These are phyloP conservation scores for Phyllostomus hastatus DNA, from an alignment of 2,113 vertebrate genomes.

Conservation along the genomic window DNA sequence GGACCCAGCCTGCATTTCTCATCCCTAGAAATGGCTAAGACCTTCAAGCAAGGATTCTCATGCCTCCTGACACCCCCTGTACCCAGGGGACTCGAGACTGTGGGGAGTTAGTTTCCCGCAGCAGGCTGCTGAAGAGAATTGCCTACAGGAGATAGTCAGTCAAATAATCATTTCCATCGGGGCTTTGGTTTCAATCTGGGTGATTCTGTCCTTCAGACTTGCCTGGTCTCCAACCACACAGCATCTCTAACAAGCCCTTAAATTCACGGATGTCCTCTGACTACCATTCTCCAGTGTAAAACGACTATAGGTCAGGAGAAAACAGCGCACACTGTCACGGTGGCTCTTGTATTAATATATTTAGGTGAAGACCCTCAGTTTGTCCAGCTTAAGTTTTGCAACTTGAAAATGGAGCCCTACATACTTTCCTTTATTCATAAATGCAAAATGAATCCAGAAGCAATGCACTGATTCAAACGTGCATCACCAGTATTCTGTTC, in stretches of 20 bases:
- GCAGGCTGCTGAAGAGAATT: too few species aligned
- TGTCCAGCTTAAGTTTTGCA: neutral
- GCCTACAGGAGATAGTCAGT: neutral
- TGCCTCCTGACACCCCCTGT: neutral
- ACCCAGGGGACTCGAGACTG: fast-evolving
- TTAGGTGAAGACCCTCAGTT: neutral
- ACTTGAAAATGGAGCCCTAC: neutral
- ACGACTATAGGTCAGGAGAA: neutral
- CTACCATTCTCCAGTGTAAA: neutral
- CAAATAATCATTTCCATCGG: neutral
- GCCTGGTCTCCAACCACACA: neutral
- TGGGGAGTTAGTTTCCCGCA: neutral
- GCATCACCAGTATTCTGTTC: neutral
- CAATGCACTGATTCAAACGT: neutral
- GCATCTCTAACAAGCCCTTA: neutral
- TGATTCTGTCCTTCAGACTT: neutral
- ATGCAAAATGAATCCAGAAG: neutral
- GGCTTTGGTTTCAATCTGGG: neutral
- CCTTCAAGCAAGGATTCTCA: neutral
- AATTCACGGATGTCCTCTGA: neutral
- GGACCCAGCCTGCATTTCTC: neutral
- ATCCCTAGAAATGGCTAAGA: neutral
- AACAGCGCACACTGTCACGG: neutral
- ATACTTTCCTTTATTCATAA: neutral
- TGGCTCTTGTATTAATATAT: neutral